Conservation (phyloP, 2,888 invertebrate genomes). For the Sinhomidia bicolor region DNA sequence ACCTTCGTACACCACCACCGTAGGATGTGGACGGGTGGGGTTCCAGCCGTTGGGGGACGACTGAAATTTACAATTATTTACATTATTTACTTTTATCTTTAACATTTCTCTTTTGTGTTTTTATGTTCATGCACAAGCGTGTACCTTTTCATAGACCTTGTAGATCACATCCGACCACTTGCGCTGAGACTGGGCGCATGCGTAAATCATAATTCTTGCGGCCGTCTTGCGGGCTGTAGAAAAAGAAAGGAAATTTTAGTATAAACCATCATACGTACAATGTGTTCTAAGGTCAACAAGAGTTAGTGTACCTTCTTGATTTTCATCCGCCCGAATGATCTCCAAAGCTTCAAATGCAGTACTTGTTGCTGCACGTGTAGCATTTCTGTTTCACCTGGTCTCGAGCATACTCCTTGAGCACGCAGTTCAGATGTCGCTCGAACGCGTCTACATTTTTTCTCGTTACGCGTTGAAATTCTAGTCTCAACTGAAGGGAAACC, state of each 20-base stretch:
- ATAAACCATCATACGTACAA: background rate
- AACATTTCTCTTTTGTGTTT: too few species aligned
- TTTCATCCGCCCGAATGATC: background rate
- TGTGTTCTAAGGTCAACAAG: too few species aligned
- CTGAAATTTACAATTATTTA: too few species aligned
- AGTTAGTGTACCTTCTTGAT: background rate
- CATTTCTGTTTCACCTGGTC: background rate
- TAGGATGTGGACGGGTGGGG: constrained; percentile 28
- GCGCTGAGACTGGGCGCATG: constrained; percentile 24
- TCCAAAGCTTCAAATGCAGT: background rate
- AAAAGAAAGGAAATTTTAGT: background rate
- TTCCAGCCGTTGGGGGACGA: background rate
- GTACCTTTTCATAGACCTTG: constrained; percentile 2
- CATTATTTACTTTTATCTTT: too few species aligned
- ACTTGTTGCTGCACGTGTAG: constrained; percentile 11
- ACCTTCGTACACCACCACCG: background rate
- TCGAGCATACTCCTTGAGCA: constrained; percentile 25
- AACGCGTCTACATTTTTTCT: constrained; percentile 10
- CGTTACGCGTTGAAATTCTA: constrained; percentile 44
- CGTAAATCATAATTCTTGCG: constrained; percentile 27
- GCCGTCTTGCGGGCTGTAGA: constrained; percentile 1
- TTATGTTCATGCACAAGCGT: too few species aligned
- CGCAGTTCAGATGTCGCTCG: constrained; percentile 13
- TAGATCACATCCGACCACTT: constrained; percentile 30
- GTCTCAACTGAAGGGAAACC: background rate